Base-by-base conservation (phyloP, 1,140 invertebrate genomes). In the Oncopodura yosiiana region DNA sequence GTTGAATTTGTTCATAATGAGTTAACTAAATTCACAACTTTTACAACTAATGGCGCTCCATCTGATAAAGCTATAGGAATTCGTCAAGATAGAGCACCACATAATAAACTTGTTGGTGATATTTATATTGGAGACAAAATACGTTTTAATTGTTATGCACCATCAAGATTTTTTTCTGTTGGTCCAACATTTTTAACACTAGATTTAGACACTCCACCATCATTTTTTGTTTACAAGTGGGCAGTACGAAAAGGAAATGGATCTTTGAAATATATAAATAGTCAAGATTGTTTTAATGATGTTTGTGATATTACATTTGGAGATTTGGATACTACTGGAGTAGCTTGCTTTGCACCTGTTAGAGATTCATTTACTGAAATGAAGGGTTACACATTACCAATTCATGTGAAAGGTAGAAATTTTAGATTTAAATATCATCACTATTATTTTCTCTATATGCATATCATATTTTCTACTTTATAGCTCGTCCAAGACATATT, bases 301-400 rank as follows among this genome's bases (percentile, higher is more conserved):
- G 39, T 41, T n/a, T 55, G 53, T 45, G 53, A 55, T 42, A 55
- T 55, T 12, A 55, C 53, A 16, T 55, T 55, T 24, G 53, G 42
- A 0, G 53, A 55, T 24, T 39, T 26, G 16, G 37, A 49, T 18
- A 55, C 53, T 8, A 46, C 46, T 1, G 53, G 44, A 32, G 38
- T 55, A 16, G 36, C 42, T 5, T 55, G 53, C 21, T 41, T 49
- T 41, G 53, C 53, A 6, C 53, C 53, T 1, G 14, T 55, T 9
- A 27, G 37, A 37, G 42, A 41, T 34, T 55, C 53, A 4, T 5
- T 34, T 2, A 30, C 45, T 4, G 53, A 55, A 26, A 26, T 49
- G 4, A 19, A 45, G 4, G 49, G 49, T 26, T 48, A 49, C 23
- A 55, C 53, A 0, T 23, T 55, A 2, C 24, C 34, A 0, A 41